A percentile compares a stretch with the other conserved stretches of the same genome.
Conservation (phyloP, 2,888 invertebrate species). For the Sericinus montela region DNA sequence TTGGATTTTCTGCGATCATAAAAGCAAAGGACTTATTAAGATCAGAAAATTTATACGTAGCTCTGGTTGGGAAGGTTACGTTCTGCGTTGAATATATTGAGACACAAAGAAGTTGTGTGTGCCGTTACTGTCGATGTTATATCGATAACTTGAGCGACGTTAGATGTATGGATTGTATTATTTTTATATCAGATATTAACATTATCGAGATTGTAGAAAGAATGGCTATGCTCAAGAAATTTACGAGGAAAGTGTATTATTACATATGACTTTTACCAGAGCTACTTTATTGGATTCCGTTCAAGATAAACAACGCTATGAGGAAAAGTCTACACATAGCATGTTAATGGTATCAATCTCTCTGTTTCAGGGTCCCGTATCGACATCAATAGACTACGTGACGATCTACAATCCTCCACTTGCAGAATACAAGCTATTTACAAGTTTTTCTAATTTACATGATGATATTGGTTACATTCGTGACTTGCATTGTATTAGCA, state of each 20-base stretch:
- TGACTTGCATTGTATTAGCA: conserved; percentile 58
- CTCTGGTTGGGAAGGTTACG: neutral
- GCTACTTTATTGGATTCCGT: conserved; percentile 29
- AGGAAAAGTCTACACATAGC: conserved; percentile 34
- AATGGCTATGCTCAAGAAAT: conserved; percentile 13
- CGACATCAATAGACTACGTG: conserved; percentile 23
- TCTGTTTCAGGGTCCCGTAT: conserved; percentile 44
- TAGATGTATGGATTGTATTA: conserved; percentile 8
- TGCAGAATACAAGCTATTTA: conserved; percentile 38
- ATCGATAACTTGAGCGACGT: conserved; percentile 4
- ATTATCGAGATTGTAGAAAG: conserved; percentile 9
- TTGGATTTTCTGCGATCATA: conserved; percentile 19
- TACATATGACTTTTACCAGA: conserved; percentile 25
- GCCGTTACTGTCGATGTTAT: neutral
- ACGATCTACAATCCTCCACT: conserved; percentile 31
- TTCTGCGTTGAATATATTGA: conserved; percentile 14
- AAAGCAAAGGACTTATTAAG: conserved; percentile 21
- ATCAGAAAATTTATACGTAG: conserved; percentile 19
- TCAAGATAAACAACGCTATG: conserved; percentile 33
- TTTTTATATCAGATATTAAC: conserved; percentile 12
- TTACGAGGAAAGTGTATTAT: conserved; percentile 23
- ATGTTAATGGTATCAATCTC: conserved; percentile 50
- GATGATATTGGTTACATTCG: conserved; percentile 56
- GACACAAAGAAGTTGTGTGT: conserved; percentile 3
- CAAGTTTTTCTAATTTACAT: conserved; percentile 65